Percentiles rank a stretch among this genome's conserved stretches.
These are phyloP conservation scores for Pipistrellus pygmaeus DNA, from an alignment of 2,797 vertebrate genomes.

Conservation along the genomic window DNA sequence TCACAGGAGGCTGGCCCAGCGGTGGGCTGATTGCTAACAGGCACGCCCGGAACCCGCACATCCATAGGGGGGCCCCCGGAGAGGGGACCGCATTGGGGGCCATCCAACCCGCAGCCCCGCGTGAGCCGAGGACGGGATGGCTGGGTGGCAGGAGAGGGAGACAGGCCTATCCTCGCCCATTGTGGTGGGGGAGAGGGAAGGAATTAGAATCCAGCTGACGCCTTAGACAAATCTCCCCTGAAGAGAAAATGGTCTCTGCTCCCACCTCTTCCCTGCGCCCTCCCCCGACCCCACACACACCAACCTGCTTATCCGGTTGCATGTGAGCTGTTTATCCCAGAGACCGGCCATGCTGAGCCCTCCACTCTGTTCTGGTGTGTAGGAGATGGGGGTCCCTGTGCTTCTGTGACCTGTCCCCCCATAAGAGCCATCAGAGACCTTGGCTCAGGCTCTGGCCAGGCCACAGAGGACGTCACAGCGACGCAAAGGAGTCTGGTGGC, in stretches of 20 bases:
- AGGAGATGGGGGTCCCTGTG: not conserved
- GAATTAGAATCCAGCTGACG: not conserved
- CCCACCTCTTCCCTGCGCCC: not conserved
- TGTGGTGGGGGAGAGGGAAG: not conserved
- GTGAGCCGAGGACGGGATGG: rapidly evolving
- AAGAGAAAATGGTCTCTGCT: not conserved
- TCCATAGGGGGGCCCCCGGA: rapidly evolving
- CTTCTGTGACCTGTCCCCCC: not conserved
- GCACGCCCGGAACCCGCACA: rapidly evolving
- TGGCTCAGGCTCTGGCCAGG: not conserved
- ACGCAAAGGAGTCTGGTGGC: not conserved
- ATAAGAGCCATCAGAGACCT: not conserved
- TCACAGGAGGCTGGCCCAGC: conserved; percentile 12
- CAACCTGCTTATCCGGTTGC: not conserved
- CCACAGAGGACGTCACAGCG: not conserved
- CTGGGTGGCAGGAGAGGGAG: too few species aligned
- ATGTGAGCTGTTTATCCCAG: not conserved
- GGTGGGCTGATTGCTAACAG: conserved; percentile 81
- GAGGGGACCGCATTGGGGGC: not conserved
- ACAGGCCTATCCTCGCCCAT: rapidly evolving
- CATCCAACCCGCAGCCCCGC: rapidly evolving
- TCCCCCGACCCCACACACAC: rapidly evolving
- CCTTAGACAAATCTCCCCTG: not conserved
- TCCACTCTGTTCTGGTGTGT: not conserved
- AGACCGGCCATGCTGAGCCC: not conserved